Percentiles rank a stretch among this genome's conserved stretches.
Conservation (phyloP, 2,888 invertebrate species). For the Cenopis cana region DNA sequence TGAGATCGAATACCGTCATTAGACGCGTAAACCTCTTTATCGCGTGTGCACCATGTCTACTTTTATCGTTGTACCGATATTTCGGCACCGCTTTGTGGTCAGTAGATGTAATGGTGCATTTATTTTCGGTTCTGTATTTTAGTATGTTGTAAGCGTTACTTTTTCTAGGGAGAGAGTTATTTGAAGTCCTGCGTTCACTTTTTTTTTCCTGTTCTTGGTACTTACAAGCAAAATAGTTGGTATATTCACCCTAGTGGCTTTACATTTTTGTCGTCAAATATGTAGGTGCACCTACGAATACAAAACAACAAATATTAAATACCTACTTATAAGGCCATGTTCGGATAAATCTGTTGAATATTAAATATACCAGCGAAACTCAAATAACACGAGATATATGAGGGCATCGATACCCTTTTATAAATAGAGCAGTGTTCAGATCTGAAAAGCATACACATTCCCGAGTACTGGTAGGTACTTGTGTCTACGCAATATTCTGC, state of each 20-base stretch:
- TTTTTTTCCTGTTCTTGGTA: too few relatives aligned
- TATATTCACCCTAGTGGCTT: too few relatives aligned
- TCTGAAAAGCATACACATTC: constrained; percentile 15
- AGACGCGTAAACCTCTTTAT: constrained; percentile 40
- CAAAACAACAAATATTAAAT: too few relatives aligned
- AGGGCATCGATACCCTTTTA: constrained; percentile 23
- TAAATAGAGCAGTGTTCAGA: constrained; percentile 22
- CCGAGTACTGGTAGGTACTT: constrained; percentile 3
- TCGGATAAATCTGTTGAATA: neutral
- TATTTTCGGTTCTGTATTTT: constrained; percentile 9
- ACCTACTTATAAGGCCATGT: constrained; percentile 13
- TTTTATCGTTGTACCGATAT: constrained; percentile 30
- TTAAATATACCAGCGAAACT: constrained; percentile 27
- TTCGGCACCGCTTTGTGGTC: constrained; percentile 12
- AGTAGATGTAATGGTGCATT: constrained; percentile 15
- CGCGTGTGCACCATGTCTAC: constrained; percentile 29
- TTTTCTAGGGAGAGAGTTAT: too few relatives aligned
- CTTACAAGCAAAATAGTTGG: too few relatives aligned
- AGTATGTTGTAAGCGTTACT: too few relatives aligned
- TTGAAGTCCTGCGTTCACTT: too few relatives aligned
- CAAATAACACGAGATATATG: constrained; percentile 27
- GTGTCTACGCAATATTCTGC: constrained; percentile 30
- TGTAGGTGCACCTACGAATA: too few relatives aligned
- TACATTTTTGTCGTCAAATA: too few relatives aligned
- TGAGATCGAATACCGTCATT: constrained; percentile 44